Percentiles rank a stretch among this genome's conserved stretches.
Conservation (phyloP, 2,797 vertebrate genomes). For the Etheostoma nigrum region DNA sequence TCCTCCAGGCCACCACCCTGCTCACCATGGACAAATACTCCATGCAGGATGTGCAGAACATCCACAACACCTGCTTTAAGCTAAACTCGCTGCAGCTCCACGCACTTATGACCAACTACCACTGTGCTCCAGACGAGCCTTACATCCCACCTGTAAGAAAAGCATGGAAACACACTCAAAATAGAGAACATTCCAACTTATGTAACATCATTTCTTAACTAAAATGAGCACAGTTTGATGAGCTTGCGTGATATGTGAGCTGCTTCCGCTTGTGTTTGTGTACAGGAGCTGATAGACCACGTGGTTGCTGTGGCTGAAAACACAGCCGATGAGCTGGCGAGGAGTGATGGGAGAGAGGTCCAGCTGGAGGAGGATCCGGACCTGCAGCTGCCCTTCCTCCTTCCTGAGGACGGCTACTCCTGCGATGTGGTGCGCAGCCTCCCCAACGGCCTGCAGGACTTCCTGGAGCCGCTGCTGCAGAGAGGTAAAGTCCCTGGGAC, state of each 20-base stretch:
- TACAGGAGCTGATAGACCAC: constrained; percentile 93
- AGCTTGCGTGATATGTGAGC: background rate
- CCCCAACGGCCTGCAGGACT: constrained; percentile 96
- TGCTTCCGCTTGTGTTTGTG: background rate
- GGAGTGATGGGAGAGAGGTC: constrained; percentile 95
- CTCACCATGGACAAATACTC: constrained; percentile 99
- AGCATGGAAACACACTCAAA: background rate
- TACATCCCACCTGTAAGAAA: constrained; percentile 93
- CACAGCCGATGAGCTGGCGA: constrained; percentile 95
- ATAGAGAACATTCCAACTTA: background rate
- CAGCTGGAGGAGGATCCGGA: constrained; percentile 97
- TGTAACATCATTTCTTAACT: background rate
- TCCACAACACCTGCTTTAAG: constrained; percentile 99
- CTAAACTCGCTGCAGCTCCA: constrained; percentile 97
- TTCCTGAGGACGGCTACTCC: constrained; percentile 98
- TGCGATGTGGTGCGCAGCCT: constrained; percentile 97
- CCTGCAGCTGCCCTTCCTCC: constrained; percentile 95
- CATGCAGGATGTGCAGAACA: constrained; percentile 93
- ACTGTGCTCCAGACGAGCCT: constrained; percentile 97
- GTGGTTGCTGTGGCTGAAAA: constrained; percentile 97
- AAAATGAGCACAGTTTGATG: background rate
- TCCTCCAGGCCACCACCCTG: constrained; percentile 92
- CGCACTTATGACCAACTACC: constrained; percentile 95
- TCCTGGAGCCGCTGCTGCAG: constrained; percentile 96
- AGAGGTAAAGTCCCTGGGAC: constrained; percentile 83